Evolutionary conservation across 2,113 vertebrate species (phyloP).

Genomic region (Rana temporaria): DNA sequence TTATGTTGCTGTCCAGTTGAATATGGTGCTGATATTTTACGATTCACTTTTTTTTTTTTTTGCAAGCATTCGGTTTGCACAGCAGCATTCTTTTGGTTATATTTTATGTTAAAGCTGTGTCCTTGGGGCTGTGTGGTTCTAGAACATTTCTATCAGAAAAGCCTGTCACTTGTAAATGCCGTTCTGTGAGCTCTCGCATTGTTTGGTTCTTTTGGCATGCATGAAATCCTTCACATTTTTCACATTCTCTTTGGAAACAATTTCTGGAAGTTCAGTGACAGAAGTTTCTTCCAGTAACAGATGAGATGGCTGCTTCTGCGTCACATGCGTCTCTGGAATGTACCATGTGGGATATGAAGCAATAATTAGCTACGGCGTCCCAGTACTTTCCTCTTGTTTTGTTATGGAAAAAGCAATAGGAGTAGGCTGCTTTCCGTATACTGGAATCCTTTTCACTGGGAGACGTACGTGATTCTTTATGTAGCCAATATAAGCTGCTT

Average conservation of each 20-base stretch:
- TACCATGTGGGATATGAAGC: conserved; percentile 64
- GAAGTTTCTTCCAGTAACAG: conserved; percentile 39
- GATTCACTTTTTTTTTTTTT: too few relatives aligned
- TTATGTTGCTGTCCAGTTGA: too few relatives aligned
- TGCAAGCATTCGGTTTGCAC: too few relatives aligned
- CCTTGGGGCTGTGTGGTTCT: too few relatives aligned
- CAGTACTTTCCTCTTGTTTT: conserved; percentile 33
- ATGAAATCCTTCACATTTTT: conserved; percentile 30
- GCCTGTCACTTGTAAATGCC: neutral
- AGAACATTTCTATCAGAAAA: neutral
- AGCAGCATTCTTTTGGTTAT: too few relatives aligned
- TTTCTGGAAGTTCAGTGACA: conserved; percentile 43
- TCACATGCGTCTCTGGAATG: conserved; percentile 68
- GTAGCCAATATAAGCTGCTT: neutral
- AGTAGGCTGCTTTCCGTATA: neutral
- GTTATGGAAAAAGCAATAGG: conserved; percentile 20
- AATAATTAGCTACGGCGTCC: neutral
- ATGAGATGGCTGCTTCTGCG: conserved; percentile 18
- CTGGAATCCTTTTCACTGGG: neutral
- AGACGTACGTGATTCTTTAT: neutral
- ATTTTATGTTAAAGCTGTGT: too few relatives aligned
- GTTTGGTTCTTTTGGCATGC: neutral
- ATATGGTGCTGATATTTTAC: neutral
- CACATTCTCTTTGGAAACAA: conserved; percentile 42
- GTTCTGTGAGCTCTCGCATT: conserved; percentile 2